Evolutionary conservation across 2,113 vertebrate genomes (phyloP), one percentile per base, ranked within the genome.

Genomic region (Chionis minor): DNA sequence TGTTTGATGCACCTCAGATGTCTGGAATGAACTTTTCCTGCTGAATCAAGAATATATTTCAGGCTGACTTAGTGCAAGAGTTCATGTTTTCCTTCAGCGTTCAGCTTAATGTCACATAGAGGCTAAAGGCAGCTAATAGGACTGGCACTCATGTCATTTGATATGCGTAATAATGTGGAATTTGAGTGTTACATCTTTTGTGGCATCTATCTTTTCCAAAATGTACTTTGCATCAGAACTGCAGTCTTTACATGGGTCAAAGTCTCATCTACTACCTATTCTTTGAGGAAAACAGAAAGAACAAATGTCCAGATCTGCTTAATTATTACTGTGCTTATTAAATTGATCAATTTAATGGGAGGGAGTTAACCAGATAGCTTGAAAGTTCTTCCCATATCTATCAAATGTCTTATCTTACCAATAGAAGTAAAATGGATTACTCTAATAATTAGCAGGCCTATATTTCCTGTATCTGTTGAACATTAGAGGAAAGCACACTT

Each of bases 341-440:
- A 44, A 88, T 10, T 16, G 9, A 33, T 27, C 0, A 0, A 49
- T 75, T 83, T 65, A 67, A 38, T 12, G 11, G 33, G 22, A 81
- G 11, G 58, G 5, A 54, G 10, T 75, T 75, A 61, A 63, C 12
- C 12, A 80, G 65, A 38, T 9, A 62, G 3, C 35, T 73, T 88
- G 12, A 80, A 83, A 88, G 22, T 62, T 91, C 58, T 89, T 13
- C 21, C 19, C 7, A 10, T 51, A 82, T 8, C 5, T 71, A 59
- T 49, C 19, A 90, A 83, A 93, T 83, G 7, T 10, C 7, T 81
- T 91, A 54, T 26, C 9, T 88, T 78, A 47, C 9, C 12, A 88
- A 24, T 0, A 49, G 52, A 90, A 88, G 9, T 71, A 73, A 90
- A 81, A 65, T 47, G 4, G 11, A 35, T 62, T 1, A 21, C 32